Evolutionary conservation across 92 coral and sea anemone species (phyloP).

Genomic region (Phenganax subtilis): DNA sequence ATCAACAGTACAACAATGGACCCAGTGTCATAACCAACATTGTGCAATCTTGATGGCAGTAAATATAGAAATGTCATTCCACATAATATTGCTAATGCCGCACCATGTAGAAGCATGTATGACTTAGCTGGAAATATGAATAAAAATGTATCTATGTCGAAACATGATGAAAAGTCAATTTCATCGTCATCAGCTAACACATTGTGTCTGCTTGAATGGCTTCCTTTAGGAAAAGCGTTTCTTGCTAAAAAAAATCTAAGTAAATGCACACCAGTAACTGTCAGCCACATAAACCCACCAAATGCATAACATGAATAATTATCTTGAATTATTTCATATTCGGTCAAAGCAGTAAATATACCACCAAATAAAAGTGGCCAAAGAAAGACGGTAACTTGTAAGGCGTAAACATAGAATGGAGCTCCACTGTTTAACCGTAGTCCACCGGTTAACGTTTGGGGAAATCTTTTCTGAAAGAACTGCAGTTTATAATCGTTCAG

Average conservation of each 20-base stretch:
- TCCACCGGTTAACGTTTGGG: conserved; percentile 85
- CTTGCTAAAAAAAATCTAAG: conserved; percentile 57
- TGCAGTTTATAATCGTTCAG: conserved; percentile 94
- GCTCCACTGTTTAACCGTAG: conserved; percentile 72
- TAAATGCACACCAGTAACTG: conserved; percentile 53
- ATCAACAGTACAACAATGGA: conserved; percentile 55
- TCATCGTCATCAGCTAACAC: conserved; percentile 85
- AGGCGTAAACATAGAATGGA: conserved; percentile 70
- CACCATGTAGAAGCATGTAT: conserved; percentile 55
- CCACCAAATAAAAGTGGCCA: conserved; percentile 73
- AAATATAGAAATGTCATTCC: conserved; percentile 71
- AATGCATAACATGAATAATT: conserved; percentile 59
- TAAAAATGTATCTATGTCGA: conserved; percentile 72
- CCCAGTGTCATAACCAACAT: conserved; percentile 51
- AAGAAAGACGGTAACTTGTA: conserved; percentile 72
- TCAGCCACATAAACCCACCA: conserved; percentile 59
- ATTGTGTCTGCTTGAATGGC: conserved; percentile 56
- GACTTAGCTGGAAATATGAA: conserved; percentile 74
- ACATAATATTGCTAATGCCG: conserved; percentile 59
- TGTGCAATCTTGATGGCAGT: conserved; percentile 62
- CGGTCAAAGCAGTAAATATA: conserved; percentile 65
- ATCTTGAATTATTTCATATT: conserved; percentile 56
- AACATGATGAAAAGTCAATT: conserved; percentile 80
- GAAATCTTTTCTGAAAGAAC: conserved; percentile 83
- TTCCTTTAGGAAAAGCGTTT: conserved; percentile 51